Percentiles rank a stretch among this genome's conserved stretches.
Conservation (phyloP, 2,888 invertebrate species). For the Limnephilus rhombicus region DNA sequence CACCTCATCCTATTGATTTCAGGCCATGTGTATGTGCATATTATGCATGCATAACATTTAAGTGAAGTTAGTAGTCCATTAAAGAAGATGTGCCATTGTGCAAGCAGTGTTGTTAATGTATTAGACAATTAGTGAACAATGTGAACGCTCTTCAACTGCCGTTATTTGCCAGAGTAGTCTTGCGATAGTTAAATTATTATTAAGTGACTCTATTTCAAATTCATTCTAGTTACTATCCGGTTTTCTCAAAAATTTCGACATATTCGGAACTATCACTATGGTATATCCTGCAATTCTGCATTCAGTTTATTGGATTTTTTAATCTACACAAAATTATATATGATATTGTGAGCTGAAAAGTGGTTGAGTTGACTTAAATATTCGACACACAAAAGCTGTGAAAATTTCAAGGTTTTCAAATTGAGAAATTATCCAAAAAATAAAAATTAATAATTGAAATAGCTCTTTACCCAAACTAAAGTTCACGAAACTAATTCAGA, state of each 20-base stretch:
- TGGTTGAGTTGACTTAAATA: neutral
- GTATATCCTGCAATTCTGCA: no score
- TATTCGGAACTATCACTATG: no score
- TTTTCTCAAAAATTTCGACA: neutral
- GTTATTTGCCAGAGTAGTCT: neutral
- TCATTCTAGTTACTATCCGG: neutral
- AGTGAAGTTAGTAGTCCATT: neutral
- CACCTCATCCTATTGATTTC: no score
- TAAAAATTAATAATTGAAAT: no score
- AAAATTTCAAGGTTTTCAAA: no score
- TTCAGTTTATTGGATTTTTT: neutral
- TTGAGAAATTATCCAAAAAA: no score
- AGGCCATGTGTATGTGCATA: no score
- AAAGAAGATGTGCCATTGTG: neutral
- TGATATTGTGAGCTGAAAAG: neutral
- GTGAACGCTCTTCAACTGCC: neutral
- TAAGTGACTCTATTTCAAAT: no score
- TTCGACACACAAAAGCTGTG: no score
- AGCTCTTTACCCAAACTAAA: no score
- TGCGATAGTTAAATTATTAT: neutral
- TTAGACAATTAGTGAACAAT: neutral
- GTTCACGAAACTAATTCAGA: no score
- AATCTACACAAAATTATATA: neutral
- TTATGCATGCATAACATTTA: neutral
- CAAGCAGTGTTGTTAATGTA: neutral